Evolutionary conservation across 2,888 invertebrate species (phyloP), one percentile per base, ranked within the genome.

Genomic region (Trilocha varians): DNA sequence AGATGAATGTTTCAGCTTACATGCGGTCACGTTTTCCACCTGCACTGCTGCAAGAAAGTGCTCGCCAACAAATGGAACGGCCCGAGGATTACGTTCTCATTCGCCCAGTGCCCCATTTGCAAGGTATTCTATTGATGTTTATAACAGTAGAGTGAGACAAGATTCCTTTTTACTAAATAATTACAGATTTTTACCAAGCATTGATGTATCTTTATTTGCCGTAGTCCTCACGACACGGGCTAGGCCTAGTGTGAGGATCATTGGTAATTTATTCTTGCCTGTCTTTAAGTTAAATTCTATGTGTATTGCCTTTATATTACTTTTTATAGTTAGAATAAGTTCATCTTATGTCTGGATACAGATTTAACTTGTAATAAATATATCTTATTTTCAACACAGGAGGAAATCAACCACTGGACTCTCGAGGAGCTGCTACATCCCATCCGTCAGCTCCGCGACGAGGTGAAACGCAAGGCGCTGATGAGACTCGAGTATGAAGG

Each of bases 401-500:
- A 90, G 48, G 91, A 94, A 46, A 96, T 99, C 67, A 90, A 90
- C 40, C 98, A 99, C 78, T 88, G 91, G 45, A 90, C 93, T 1
- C 80, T 99, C 34, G 87, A 87, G 5, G 94, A 95, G 41, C 82
- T 95, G 1, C 76, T 99, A 45, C 83, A 89, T 11, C 97, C 97
- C 1, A 92, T 98, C 16, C 88, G 91, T 36, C 90, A 89, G 2
- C 87, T 99, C 11, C 92, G 91, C 58, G 94, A 95, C 48, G 98
- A 99, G 66, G 99, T 99, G 0, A 89, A 90, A 48, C 89, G 96
- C 39, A 99, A 99, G 73, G 98, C 98, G 0, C 75, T 97, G 41
- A 97, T 99, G 96, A 87, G 99, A 41, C 87, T 99, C 36, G 97
- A 98, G 76, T 99, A 98, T 72, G 99, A 99, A 77, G 98, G 98